Evolutionary conservation across 2,797 vertebrate genomes (phyloP), one percentile per base, ranked within the genome.

Genomic region (Stomatorhinus walkeri): DNA sequence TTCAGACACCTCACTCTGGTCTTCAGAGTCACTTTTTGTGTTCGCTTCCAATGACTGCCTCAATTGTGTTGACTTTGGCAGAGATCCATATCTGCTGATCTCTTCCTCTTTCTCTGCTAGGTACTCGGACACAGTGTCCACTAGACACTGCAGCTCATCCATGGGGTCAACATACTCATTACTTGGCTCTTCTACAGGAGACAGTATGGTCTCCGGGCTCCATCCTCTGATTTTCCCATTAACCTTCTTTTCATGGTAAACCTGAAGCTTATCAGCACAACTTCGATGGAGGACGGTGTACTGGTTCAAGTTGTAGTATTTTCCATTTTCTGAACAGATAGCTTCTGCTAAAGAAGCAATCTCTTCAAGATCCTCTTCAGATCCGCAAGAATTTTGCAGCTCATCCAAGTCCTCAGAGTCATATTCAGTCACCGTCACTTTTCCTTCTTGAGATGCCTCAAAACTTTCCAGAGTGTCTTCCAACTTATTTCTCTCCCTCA

Each of bases 91-190:
- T 89, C 94, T 97, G 88, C 94, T 98, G 87, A 99, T 97, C 94
- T 99, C 98, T 91, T 99, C 96, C 93, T 99, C 98, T 91, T 99
- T 99, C 90, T 98, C 96, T 88, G 96, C 96, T 90, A 99, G 94
- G 91, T 99, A 99, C 91, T 98, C 97, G 59, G 98, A 99, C 56
- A 99, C 98, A 0, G 97, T 97, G 92, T 98, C 95, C 61, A 99
- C 97, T 64, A 99, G 95, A 92, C 95, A 97, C 76, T 98, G 96
- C 90, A 99, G 96, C 91, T 98, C 97, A 92, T 95, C 96, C 94
- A 98, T 97, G 0, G 97, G 93, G 92, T 98, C 96, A 72, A 97
- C 90, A 89, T 95, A 97, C 87, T 96, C 95, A 83, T 97, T 94
- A 0, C 0, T 93, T 46, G 95, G 94, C 85, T 96, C 95, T 52